phyloP scores from a whole-genome alignment of 2,797 vertebrate species.

The Urocyon cinereoargenteus region DNA sequence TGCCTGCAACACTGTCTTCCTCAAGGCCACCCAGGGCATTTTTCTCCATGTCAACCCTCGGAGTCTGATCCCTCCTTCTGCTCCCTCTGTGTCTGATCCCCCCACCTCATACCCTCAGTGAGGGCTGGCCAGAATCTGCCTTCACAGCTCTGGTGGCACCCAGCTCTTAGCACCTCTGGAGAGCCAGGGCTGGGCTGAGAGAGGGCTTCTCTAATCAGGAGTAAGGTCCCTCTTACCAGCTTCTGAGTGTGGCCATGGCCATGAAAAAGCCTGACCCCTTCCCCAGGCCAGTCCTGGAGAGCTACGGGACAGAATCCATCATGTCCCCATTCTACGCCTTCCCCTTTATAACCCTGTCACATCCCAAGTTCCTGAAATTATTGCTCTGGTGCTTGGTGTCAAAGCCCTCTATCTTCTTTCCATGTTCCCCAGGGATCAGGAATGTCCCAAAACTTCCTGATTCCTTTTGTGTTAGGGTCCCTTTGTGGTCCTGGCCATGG shows the following conservation, averaged over 20 bases:
- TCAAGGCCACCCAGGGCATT: background rate
- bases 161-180: background rate
- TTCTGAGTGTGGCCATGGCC: background rate
- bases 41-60: background rate
- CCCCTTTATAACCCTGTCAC: background rate
- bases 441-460: background rate
- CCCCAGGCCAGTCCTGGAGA: background rate
- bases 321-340: background rate
- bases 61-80: background rate
- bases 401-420: background rate
- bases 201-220: background rate
- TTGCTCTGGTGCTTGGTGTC: background rate
- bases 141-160: background rate
- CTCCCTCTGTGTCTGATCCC: background rate
- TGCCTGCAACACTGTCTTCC: background rate
- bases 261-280: background rate
- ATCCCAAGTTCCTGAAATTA: background rate
- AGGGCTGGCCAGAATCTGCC: background rate
- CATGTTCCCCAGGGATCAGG: background rate
- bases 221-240: background rate
- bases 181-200: background rate
- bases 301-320: background rate
- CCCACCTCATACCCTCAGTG: background rate
- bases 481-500: background rate
- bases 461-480: background rate